A percentile compares a stretch with the other conserved stretches of the same genome.
Conservation (phyloP, 2,888 invertebrate genomes). For the Drosophila subquinaria region DNA sequence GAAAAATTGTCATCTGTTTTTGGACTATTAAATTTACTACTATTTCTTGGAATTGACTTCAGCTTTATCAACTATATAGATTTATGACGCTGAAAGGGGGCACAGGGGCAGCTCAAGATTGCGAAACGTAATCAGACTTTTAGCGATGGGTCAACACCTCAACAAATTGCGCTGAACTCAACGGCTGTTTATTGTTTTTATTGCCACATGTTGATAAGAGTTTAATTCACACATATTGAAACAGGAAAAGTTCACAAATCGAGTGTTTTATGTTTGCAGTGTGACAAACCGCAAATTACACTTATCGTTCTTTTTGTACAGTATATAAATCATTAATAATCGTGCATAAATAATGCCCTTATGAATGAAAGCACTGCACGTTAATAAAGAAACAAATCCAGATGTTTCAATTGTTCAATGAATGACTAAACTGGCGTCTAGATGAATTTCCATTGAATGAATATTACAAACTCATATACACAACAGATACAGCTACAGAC, state of each 20-base stretch:
- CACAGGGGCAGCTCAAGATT: neutral
- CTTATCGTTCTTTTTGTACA: neutral
- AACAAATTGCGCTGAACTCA: slow-evolving; percentile 7
- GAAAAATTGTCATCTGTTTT: slow-evolving; percentile 8
- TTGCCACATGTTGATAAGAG: slow-evolving; percentile 3
- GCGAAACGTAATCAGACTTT: neutral
- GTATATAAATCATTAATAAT: neutral
- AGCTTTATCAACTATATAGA: neutral
- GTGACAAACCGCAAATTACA: neutral
- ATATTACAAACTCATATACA: slow-evolving; percentile 7
- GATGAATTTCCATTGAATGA: slow-evolving; percentile 46
- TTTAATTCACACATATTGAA: neutral
- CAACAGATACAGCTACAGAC: slow-evolving; percentile 3
- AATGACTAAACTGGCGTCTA: slow-evolving; percentile 51
- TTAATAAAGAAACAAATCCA: slow-evolving; percentile 38
- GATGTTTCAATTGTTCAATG: slow-evolving; percentile 50
- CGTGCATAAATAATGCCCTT: neutral
- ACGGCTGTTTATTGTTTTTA: slow-evolving; percentile 1
- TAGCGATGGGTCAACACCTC: slow-evolving; percentile 1
- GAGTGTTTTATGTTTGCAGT: neutral
- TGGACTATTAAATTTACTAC: neutral
- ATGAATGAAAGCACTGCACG: slow-evolving; percentile 24
- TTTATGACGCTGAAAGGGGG: neutral
- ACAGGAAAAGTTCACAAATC: neutral
- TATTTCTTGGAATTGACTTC: slow-evolving; percentile 2